Base-by-base conservation (phyloP, 2,113 vertebrate species). In the Todiramphus saurophagus region DNA sequence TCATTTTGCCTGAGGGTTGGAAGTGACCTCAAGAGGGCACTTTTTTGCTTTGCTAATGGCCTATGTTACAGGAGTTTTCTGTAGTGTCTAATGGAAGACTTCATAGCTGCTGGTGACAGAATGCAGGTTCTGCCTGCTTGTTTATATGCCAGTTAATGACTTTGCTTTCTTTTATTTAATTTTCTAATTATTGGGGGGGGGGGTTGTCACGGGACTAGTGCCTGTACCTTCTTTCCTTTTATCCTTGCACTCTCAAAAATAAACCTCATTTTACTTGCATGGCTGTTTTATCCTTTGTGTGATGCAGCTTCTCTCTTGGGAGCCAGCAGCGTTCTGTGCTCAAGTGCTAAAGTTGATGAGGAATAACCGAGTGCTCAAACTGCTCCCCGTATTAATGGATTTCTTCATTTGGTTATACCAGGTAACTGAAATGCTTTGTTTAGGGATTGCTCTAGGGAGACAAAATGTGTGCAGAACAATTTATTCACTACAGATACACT, bases 21-120 rank as follows among this genome's bases (percentile, higher is more conserved):
- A 44, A 78, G 35, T n/a, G 17, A 50, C 93, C 94, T 95, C 80
- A 48, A 92, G 89, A 62, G 94, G 95, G 91, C 93, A 87, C 76
- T 63, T 87, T 56, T 24, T 56, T 91, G 66, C 90, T 82, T 93
- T 67, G 35, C 7, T 50, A 78, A 50, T 20, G 25, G 39, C 37
- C 37, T 72, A 33, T 13, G 53, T 59, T 4, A 18, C 11, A 63
- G 35, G 58, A 31, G 13, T 86, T 74, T 60, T 77, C 31, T 48
- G 44, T 39, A 37, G 28, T 2, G 5, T 35, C 6, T 4, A 24
- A 31, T 27, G 37, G 60, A 66, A 30, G 44, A 37, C 62, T 67
- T 44, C 14, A 8, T 10, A 6, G 44, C 33, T 78, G 37, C 48
- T 68, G n/a, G 30, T 89, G 81, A 55, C 43, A 81, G 68, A 83